Percentiles rank a stretch among this genome's conserved stretches.
Conservation (phyloP, 1,140 invertebrate genomes). For the Drosophila pandora region DNA sequence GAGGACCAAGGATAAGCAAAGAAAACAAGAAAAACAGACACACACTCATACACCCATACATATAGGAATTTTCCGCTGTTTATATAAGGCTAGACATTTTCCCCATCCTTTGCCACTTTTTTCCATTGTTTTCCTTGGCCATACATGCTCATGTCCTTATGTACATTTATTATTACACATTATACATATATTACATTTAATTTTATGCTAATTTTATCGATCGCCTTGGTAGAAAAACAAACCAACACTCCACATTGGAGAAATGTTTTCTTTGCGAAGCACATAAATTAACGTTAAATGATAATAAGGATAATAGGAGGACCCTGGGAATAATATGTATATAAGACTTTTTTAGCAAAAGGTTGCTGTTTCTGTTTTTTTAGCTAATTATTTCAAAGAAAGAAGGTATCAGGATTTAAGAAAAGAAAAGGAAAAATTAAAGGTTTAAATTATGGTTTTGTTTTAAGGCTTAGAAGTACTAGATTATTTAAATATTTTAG, state of each 20-base stretch:
- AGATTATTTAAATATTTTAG: neutral
- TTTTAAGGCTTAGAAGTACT: too few relatives aligned
- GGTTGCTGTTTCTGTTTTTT: too few relatives aligned
- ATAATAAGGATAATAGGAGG: neutral
- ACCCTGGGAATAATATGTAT: too few relatives aligned
- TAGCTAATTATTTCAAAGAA: too few relatives aligned
- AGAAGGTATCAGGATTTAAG: too few relatives aligned
- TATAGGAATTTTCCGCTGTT: slow-evolving; percentile 23
- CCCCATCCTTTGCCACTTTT: neutral
- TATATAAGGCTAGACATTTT: slow-evolving; percentile 63
- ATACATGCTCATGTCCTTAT: neutral
- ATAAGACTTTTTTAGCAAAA: neutral
- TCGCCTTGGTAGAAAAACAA: slow-evolving; percentile 49
- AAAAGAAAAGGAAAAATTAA: too few relatives aligned
- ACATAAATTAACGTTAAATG: slow-evolving; percentile 7
- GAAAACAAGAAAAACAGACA: neutral
- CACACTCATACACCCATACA: neutral
- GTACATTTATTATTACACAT: neutral
- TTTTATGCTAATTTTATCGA: slow-evolving; percentile 78
- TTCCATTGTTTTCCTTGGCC: slow-evolving; percentile 63
- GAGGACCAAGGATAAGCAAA: neutral
- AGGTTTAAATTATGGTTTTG: too few relatives aligned
- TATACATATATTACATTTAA: slow-evolving; percentile 56
- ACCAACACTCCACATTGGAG: neutral
- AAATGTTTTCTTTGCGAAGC: slow-evolving; percentile 6